These are phyloP conservation scores for Dromiciops gliroides DNA, from an alignment of 2,113 vertebrate genomes.

Conservation along the genomic window DNA sequence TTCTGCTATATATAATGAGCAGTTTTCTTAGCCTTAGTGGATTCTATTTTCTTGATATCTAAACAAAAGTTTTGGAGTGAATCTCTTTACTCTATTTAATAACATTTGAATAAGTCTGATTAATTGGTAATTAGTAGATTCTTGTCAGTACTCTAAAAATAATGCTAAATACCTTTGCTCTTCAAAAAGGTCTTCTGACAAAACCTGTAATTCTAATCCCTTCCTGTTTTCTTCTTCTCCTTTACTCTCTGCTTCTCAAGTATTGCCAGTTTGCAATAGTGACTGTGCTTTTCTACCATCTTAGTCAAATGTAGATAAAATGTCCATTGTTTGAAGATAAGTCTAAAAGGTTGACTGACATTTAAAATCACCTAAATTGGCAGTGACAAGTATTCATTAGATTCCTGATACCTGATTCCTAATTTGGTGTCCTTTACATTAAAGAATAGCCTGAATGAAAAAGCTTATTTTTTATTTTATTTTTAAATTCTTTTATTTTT, in stretches of 20 bases:
- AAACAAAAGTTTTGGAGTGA: too few relatives aligned
- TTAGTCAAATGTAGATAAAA: not conserved
- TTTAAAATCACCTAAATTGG: not conserved
- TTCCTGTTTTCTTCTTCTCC: not conserved
- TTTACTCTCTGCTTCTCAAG: not conserved
- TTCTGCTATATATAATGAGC: too few relatives aligned
- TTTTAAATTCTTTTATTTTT: too few relatives aligned
- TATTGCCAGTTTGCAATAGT: not conserved
- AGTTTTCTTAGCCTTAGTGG: too few relatives aligned
- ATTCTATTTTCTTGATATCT: too few relatives aligned
- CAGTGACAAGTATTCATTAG: not conserved
- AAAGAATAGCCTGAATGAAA: not conserved
- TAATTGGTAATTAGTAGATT: not conserved
- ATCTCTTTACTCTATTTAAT: too few relatives aligned
- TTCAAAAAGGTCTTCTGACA: not conserved
- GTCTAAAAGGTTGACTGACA: not conserved
- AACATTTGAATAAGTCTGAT: too few relatives aligned
- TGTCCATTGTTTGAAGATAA: not conserved
- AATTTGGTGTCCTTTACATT: not conserved
- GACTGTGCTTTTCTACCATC: not conserved
- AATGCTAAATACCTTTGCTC: not conserved
- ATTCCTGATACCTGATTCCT: not conserved
- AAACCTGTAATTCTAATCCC: not conserved
- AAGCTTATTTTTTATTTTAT: not conserved
- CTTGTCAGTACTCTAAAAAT: not conserved